phyloP scores from a whole-genome alignment of 2,797 vertebrate genomes.

The Numenius phaeopus region DNA sequence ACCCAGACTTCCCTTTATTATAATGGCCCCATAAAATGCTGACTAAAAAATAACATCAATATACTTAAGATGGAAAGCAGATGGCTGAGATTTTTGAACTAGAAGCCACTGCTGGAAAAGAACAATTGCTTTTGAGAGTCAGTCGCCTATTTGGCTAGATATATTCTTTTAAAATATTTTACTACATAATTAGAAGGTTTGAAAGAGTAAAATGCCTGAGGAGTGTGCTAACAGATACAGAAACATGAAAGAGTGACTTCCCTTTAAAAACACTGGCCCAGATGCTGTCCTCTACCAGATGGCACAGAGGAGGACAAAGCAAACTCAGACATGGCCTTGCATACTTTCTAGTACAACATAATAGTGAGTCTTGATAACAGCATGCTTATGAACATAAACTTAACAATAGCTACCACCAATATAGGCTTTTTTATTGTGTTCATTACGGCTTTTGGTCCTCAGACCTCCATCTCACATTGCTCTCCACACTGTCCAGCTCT shows the following conservation, averaged over 20 bases:
- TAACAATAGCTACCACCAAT: not conserved
- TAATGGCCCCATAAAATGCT: constrained; percentile 37
- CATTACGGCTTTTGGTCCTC: not conserved
- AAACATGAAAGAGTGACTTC: constrained; percentile 53
- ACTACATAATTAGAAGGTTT: constrained; percentile 40
- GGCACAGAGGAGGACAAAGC: not conserved
- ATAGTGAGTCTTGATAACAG: not conserved
- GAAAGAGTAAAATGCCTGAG: constrained; percentile 16
- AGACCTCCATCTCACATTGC: not conserved
- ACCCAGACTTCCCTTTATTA: constrained; percentile 32
- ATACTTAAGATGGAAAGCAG: constrained; percentile 74
- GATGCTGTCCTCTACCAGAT: not conserved
- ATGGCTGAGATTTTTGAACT: constrained; percentile 63
- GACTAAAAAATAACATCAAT: constrained; percentile 70
- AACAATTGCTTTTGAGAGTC: constrained; percentile 1
- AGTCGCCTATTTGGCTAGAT: constrained; percentile 35
- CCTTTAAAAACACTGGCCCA: constrained; percentile 2
- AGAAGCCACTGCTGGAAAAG: constrained; percentile 20
- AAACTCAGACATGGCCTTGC: not conserved
- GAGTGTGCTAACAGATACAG: constrained; percentile 42
- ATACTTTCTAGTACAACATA: not conserved
- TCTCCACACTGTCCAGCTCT: not conserved
- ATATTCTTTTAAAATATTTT: constrained; percentile 62
- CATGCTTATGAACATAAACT: not conserved
- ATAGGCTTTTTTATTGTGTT: not conserved